Base-by-base conservation (phyloP, 2,888 invertebrate genomes). In the Pherbina coryleti region DNA sequence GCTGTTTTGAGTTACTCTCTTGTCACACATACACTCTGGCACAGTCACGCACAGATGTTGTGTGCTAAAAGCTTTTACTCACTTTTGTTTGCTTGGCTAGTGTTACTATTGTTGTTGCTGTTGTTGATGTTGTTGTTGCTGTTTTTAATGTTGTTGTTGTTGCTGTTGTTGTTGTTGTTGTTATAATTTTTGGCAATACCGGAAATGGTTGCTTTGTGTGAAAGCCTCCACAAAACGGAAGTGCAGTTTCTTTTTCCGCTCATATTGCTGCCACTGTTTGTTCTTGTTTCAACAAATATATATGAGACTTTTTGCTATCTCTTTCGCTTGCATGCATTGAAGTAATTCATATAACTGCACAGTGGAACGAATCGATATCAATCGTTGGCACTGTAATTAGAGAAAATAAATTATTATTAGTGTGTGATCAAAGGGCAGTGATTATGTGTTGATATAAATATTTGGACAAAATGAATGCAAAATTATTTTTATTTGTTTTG, bases 151-250 rank as follows among this genome's bases (percentile, higher is more conserved):
- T 69, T 67, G 25, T 75, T 37, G 25, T 37, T 75, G 19, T 31
- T 28, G 44, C n/a, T n/a, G 9, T 51, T 69, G 44, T 69, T 67
- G 25, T 75, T 37, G 25, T 37, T 75, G 19, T 31, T 28, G 44
- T 75, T 78, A 51, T 64, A 71, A 34, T 66, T 25, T 79, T 67
- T 72, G 75, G 79, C 75, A 78, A 76, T 31, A 64, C 67, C 72
- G 78, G 78, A 78, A 73, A 71, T 73, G 60, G 49, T 69, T 53
- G 66, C 34, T 60, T 78, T 78, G 74, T 69, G 55, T 5, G 28
- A 49, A 64, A 71, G 75, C 75, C 66, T 67, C 53, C 78, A 44
- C 44, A 53, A 73, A 67, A 31, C 71, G 76, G 76, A 75, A 78
- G 53, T 62, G 55, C 57, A 28, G 17, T 62, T 62, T 37, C 19